Evolutionary conservation across 2,113 vertebrate species (phyloP).

Genomic region (Speoplatyrhinus poulsoni): DNA sequence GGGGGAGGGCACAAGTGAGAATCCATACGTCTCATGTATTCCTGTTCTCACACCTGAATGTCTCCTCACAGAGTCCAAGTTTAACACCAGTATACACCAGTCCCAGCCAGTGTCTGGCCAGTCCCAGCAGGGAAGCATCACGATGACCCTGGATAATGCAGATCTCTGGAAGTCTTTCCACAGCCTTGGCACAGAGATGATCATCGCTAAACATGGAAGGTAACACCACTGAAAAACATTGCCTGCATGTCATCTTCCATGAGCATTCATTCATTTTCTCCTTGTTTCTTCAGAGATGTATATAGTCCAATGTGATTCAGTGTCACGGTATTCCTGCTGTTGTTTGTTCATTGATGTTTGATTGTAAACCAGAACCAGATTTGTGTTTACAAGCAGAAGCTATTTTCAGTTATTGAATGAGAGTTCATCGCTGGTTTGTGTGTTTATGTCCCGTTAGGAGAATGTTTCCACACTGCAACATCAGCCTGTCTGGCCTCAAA

Average conservation of each 20-base stretch:
- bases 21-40: neutral
- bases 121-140: conserved; percentile 68
- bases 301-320: too few relatives aligned
- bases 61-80: conserved; percentile 60
- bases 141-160: conserved; percentile 77
- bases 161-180: conserved; percentile 84
- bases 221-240: conserved; percentile 42
- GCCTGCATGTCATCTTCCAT: neutral
- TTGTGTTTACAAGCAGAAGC: neutral
- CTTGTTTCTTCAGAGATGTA: too few relatives aligned
- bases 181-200: conserved; percentile 83
- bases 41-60: too few relatives aligned
- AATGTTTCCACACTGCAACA: conserved; percentile 86
- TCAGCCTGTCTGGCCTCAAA: conserved; percentile 79
- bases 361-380: neutral
- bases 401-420: too few relatives aligned
- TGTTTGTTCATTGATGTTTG: too few relatives aligned
- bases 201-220: conserved; percentile 86
- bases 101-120: conserved; percentile 30
- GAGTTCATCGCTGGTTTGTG: neutral
- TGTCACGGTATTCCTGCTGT: too few relatives aligned
- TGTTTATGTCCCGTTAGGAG: conserved; percentile 64
- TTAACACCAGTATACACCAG: conserved; percentile 28
- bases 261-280: neutral
- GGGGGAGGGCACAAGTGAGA: neutral